These are phyloP conservation scores for Aphidius colemani DNA, from an alignment of 2,888 invertebrate genomes.

Conservation along the genomic window DNA sequence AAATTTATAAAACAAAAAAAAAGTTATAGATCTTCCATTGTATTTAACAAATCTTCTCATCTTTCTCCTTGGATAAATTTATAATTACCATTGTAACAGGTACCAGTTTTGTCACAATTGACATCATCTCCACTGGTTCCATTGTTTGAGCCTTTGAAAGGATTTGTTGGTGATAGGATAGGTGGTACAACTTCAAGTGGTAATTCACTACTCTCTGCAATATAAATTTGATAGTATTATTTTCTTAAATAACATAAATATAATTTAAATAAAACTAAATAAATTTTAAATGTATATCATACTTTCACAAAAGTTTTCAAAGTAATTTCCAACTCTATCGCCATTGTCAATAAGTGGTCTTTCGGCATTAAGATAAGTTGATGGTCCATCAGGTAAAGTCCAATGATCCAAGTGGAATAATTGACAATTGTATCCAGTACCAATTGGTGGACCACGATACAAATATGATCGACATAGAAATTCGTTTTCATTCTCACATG, in stretches of 20 bases:
- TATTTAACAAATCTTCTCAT: too few relatives aligned
- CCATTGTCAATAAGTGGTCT: constrained; percentile 90
- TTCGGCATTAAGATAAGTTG: constrained; percentile 87
- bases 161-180: constrained; percentile 63
- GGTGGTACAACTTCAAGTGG: constrained; percentile 79
- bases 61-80: neutral
- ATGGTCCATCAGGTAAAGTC: constrained; percentile 89
- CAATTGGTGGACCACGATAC: constrained; percentile 70
- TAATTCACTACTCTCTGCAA: constrained; percentile 67
- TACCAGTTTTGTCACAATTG: constrained; percentile 93
- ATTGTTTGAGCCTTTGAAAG: constrained; percentile 68
- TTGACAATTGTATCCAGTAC: constrained; percentile 86
- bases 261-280: constrained; percentile 32
- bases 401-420: constrained; percentile 91
- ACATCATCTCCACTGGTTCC: constrained; percentile 74
- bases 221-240: constrained; percentile 27
- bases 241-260: too few relatives aligned
- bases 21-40: neutral
- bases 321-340: constrained; percentile 86
- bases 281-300: constrained; percentile 53
- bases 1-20: constrained; percentile 39
- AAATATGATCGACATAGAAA: constrained; percentile 87
- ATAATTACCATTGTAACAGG: constrained; percentile 87
- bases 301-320: constrained; percentile 91
- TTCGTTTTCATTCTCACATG: constrained; percentile 91